These are phyloP conservation scores for Bombus superbus DNA, from an alignment of 1,140 invertebrate genomes.

Conservation along the genomic window DNA sequence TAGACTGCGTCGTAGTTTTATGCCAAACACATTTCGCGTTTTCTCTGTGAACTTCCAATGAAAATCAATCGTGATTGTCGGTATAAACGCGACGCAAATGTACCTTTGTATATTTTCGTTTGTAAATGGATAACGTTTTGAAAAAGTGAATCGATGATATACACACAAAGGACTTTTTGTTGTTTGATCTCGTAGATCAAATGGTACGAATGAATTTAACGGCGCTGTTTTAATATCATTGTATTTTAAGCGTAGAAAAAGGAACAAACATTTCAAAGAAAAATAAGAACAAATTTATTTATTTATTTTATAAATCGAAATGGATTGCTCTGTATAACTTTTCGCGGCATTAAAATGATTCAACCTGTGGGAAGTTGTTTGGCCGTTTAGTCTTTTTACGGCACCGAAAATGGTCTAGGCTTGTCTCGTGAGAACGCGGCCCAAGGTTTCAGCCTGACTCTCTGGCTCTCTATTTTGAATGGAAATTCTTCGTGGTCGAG, in stretches of 20 bases:
- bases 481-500: constrained; percentile 30
- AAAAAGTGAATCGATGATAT: neutral
- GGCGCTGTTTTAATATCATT: neutral
- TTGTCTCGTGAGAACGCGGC: neutral
- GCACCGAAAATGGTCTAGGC: neutral
- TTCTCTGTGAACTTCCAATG: neutral
- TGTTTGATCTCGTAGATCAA: neutral
- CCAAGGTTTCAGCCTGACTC: neutral
- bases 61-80: neutral
- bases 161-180: neutral
- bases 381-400: neutral
- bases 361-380: neutral
- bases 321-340: neutral
- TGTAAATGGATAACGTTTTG: constrained; percentile 18
- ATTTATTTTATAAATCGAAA: neutral
- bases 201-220: neutral
- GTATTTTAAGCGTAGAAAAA: neutral
- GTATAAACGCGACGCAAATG: neutral
- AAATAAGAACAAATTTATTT: neutral
- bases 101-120: neutral
- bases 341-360: neutral
- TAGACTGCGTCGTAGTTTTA: neutral
- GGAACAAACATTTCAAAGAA: neutral
- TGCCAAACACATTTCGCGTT: neutral
- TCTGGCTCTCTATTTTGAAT: constrained; percentile 18